Percentiles rank a stretch among this genome's conserved stretches.
phyloP scores from a whole-genome alignment of 37 sponge, comb jelly and placozoan genomes.

The Beroe ovata region DNA sequence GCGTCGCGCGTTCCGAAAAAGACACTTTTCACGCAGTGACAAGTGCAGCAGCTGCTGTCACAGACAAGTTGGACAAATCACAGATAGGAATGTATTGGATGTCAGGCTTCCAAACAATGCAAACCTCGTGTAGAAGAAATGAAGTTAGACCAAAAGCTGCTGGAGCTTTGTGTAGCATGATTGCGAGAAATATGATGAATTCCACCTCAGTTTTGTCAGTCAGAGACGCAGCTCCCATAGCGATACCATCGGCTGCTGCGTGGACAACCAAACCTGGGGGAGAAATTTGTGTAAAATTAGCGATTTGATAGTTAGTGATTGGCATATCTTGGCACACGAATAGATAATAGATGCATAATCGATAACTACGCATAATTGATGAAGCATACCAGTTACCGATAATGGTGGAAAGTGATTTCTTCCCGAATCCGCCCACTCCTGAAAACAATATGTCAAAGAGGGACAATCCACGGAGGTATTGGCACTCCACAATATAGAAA shows the following conservation, averaged over 20 bases:
- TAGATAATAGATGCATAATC: not conserved
- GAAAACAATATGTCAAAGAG: no score
- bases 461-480: no score
- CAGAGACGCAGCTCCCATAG: conserved; percentile 95
- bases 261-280: conserved; percentile 44
- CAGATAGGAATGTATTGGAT: no score
- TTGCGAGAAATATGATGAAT: conserved; percentile 92
- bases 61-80: no score
- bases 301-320: no score
- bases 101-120: no score
- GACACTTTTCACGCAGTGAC: no score
- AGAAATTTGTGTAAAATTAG: no score
- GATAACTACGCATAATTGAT: not conserved
- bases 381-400: conserved; percentile 28
- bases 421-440: conserved; percentile 32
- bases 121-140: conserved; percentile 96
- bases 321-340: no score
- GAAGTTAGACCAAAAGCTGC: conserved; percentile 97
- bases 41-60: no score
- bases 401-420: conserved; percentile 62
- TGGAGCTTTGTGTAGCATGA: conserved; percentile 99
- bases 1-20: no score
- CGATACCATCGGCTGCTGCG: conserved; percentile 91
- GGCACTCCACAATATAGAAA: no score
- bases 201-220: conserved; percentile 85